Conservation (phyloP, 1,140 invertebrate species). For the Chlorops oryzae region DNA sequence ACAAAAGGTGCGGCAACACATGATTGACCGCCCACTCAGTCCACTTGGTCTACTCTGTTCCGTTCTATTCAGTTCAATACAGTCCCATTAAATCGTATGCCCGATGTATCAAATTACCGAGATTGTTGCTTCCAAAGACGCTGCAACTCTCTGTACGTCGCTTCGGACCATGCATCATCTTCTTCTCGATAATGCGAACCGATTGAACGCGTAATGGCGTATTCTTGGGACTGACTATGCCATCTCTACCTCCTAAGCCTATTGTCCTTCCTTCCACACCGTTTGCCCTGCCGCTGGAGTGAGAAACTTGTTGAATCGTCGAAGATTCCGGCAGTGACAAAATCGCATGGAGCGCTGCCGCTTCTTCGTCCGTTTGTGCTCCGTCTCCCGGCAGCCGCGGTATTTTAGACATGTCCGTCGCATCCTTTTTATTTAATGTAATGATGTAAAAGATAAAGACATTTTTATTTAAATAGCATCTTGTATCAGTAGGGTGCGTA, state of each 20-base stretch:
- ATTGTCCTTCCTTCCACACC: neutral
- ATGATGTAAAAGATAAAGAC: neutral
- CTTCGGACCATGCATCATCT: conserved; percentile 34
- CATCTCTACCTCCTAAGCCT: neutral
- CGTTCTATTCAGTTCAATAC: too few species aligned
- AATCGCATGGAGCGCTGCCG: neutral
- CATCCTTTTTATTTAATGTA: neutral
- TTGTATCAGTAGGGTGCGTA: neutral
- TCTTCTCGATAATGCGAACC: conserved; percentile 40
- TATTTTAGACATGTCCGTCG: conserved; percentile 45
- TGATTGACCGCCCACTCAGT: too few species aligned
- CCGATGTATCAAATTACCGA: conserved; percentile 27
- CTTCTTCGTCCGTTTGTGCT: conserved; percentile 41
- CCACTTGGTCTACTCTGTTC: too few species aligned
- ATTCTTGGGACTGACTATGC: conserved; percentile 23
- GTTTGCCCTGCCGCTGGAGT: neutral
- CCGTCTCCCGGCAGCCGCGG: conserved; percentile 52
- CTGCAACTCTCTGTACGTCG: conserved; percentile 43
- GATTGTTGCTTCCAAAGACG: conserved; percentile 42
- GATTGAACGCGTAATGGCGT: conserved; percentile 41
- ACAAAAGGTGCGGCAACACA: too few species aligned
- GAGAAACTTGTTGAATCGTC: neutral
- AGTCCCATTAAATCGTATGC: too few species aligned
- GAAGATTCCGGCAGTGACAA: neutral
- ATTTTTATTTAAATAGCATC: neutral